Base-by-base conservation (phyloP, 2,797 vertebrate species). In the Pogonophryne albipinna region DNA sequence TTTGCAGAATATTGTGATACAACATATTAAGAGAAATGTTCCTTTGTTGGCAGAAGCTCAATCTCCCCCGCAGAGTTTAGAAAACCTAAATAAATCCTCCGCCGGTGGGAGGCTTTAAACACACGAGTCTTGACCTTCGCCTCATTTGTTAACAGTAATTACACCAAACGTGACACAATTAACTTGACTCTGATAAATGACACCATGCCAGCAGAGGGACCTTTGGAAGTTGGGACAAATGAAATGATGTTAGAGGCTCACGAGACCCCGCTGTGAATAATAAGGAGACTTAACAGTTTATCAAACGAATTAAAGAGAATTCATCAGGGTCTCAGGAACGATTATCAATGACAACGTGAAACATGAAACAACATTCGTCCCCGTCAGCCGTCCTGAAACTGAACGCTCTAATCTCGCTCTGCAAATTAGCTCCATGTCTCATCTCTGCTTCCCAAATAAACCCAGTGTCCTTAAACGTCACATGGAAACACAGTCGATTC, bases 371-470 rank as follows among this genome's bases (percentile, higher is more conserved):
- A 81, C 78, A 81, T 90, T 85, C 76, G 75, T 89, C 79, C 82
- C 38, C 46, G 1, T 85, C 87, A 85, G 87, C 79, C 71, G 23
- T 57, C 50, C 74, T 86, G 82, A 60, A 16, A 74, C 74, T 8
- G 34, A 38, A 38, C 34, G 77, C 77, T 44, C 83, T 87, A 85
- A 89, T 91, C 89, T 80, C 74, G 81, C 78, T 63, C 68, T 71
- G 82, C 83, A 91, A 91, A 88, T 91, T 74, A 89, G 74, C 77
- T 84, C 76, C 17, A 34, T 77, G 84, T 80, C 82, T 82, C 76
- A 72, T 80, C 81, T 74, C 55, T 45, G 51, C 58, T 78, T 74
- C 79, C 66, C 69, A 85, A 87, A 85, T 23, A 74, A 70, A 76
- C 16, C 19, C 45, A 4, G 20, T 77, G 80, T 60, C 90, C 86